A percentile compares a stretch with the other conserved stretches of the same genome.
Evolutionary conservation across 2,113 vertebrate species (phyloP).

Genomic region (Zosterops borbonicus): DNA sequence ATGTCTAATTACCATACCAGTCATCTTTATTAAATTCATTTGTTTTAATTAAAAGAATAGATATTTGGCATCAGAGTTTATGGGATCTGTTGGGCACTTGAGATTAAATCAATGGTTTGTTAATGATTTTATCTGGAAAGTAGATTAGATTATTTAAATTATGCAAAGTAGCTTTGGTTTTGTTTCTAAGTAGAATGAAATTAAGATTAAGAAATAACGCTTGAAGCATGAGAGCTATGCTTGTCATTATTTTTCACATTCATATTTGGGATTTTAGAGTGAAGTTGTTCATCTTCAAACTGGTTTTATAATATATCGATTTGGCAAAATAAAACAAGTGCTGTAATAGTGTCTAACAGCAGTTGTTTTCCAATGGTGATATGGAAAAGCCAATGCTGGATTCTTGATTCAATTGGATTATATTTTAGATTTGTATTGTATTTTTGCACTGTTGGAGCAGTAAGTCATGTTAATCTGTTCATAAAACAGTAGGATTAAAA

Average conservation of each 20-base stretch:
- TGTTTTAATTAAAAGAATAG: constrained; percentile 16
- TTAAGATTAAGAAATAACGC: constrained; percentile 7
- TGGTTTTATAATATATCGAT: constrained; percentile 25
- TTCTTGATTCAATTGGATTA: not conserved
- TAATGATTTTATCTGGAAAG: constrained; percentile 36
- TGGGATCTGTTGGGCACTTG: not conserved
- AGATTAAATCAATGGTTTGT: constrained; percentile 39
- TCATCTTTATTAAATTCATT: not conserved
- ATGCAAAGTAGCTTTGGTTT: not conserved
- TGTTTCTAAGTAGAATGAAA: constrained; percentile 11
- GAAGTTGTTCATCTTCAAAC: constrained; percentile 25
- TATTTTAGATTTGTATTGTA: not conserved
- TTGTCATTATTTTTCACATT: constrained; percentile 39
- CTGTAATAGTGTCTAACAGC: not conserved
- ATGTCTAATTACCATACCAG: not conserved
- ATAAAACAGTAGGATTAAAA: constrained; percentile 7
- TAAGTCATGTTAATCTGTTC: constrained; percentile 16
- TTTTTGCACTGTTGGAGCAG: not conserved
- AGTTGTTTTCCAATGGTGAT: not conserved
- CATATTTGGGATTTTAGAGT: constrained; percentile 37
- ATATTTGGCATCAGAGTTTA: constrained; percentile 3
- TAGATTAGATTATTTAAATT: constrained; percentile 38
- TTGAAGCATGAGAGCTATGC: constrained; percentile 21
- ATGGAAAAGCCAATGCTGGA: not conserved
- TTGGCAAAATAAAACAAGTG: constrained; percentile 28